Percentiles rank a stretch among this genome's conserved stretches.
These are phyloP conservation scores for Rhinichthys klamathensis DNA, from an alignment of 2,113 vertebrate genomes.

Conservation along the genomic window DNA sequence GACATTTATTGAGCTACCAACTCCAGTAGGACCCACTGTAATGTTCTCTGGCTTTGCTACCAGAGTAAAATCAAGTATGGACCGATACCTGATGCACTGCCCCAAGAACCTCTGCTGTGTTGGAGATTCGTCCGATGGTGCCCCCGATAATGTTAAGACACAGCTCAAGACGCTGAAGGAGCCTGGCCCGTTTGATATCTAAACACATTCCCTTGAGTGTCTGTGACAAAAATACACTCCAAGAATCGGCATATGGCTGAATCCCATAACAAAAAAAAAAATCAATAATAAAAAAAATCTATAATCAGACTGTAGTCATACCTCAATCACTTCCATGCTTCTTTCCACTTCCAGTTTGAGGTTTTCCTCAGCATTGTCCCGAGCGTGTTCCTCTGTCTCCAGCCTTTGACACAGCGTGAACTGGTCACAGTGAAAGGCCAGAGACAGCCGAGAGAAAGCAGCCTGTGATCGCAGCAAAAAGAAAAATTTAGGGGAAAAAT, in stretches of 20 bases:
- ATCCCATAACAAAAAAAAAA: fast-evolving
- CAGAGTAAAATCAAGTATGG: not conserved
- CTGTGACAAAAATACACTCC: constrained; percentile 59
- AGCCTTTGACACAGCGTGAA: constrained; percentile 84
- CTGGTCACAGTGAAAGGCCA: constrained; percentile 82
- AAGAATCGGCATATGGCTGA: not conserved
- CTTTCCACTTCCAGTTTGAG: constrained; percentile 81
- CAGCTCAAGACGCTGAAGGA: constrained; percentile 77
- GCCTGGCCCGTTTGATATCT: constrained; percentile 66
- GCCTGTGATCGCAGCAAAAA: constrained; percentile 57
- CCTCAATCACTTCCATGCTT: constrained; percentile 79
- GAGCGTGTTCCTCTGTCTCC: constrained; percentile 81
- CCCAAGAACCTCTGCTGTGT: constrained; percentile 81
- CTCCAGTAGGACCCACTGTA: not conserved
- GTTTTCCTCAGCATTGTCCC: constrained; percentile 83
- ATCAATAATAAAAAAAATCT: not conserved
- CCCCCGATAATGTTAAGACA: constrained; percentile 77
- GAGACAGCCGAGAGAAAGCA: constrained; percentile 80
- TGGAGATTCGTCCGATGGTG: constrained; percentile 73
- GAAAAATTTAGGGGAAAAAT: not conserved
- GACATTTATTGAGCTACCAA: not conserved
- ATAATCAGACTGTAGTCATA: constrained; percentile 50
- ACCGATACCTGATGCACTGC: constrained; percentile 82
- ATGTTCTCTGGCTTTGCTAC: not conserved
- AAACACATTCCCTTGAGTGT: constrained; percentile 74